Base-by-base conservation (phyloP, 1,140 invertebrate genomes). In the Zaprionus ornatus region DNA sequence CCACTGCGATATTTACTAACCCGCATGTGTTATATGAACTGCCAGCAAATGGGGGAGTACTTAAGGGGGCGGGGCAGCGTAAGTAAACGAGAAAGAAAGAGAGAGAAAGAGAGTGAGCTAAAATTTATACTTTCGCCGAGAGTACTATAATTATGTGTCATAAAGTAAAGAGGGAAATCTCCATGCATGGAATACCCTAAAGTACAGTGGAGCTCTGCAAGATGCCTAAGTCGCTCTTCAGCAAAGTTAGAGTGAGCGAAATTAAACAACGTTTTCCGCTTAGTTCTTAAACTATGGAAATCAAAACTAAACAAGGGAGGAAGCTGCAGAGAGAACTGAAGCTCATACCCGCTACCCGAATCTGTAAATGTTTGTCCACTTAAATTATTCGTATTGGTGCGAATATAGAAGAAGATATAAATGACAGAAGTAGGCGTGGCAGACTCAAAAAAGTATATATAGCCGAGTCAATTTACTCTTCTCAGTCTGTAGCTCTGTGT, bases 1-100 rank as follows among this genome's bases (percentile, higher is more conserved):
- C 84, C 83, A 88, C 66, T 77, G 66, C 69, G 66, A 80, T 84
- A 91, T 91, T 88, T 83, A 87, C 52, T 83, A 88, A 88, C 84
- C 79, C 66, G 83, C 83, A 74, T 79, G 74, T 78, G 80, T 57
- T 66, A 48, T 23, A 50, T 50, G 54, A 66, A 66, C 64, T 78
- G 52, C 63, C 4, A 13, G 50, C 37, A 27, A 32, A 29, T 19
- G 29, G n/a, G 21, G 42, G 5, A 17, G n/a, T 6, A 17, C n/a
- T 17, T 17, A 32, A 32, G 2, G 40, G 17, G 40, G n/a, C 7
- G n/a, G 2, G 7, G 7, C 7, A 17, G n/a, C 6, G 2, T 1
- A 45, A 45, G 40, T 17, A 2, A 7, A 7, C n/a, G n/a, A 45
- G 0, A 32, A 32, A 32, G 29, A 32, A 9, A 29, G n/a, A 42